Conservation (phyloP, 2,888 invertebrate species). For the Agonopterix subpropinquella region DNA sequence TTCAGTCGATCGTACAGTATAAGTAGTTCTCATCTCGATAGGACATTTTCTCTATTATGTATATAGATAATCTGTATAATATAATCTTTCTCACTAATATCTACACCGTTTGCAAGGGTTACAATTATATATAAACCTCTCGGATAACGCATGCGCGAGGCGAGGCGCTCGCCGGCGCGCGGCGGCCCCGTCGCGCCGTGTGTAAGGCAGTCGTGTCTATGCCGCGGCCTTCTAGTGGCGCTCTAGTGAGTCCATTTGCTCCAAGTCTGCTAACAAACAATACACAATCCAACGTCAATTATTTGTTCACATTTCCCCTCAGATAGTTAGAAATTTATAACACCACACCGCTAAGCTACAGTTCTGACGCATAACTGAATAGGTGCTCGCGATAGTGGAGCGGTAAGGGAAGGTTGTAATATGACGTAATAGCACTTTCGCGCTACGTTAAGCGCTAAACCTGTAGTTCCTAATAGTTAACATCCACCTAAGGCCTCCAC, state of each 20-base stretch:
- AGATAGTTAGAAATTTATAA: too few relatives aligned
- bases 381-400: too few relatives aligned
- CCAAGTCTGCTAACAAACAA: constrained; percentile 52
- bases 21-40: constrained; percentile 65
- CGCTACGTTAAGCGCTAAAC: too few relatives aligned
- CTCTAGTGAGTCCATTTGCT: constrained; percentile 71
- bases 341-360: too few relatives aligned
- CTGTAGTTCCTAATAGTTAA: too few relatives aligned
- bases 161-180: constrained; percentile 7
- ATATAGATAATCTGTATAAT: constrained; percentile 75
- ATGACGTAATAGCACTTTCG: too few relatives aligned
- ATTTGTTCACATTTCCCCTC: not conserved
- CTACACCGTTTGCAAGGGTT: constrained; percentile 72
- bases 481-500: too few relatives aligned
- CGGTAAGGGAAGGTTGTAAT: too few relatives aligned
- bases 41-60: constrained; percentile 71
- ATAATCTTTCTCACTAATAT: constrained; percentile 75
- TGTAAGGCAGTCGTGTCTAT: constrained; percentile 30
- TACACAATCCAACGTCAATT: not conserved
- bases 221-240: constrained; percentile 22
- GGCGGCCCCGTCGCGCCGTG: constrained; percentile 15
- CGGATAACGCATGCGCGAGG: constrained; percentile 28
- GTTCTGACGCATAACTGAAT: too few relatives aligned
- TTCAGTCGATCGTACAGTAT: constrained; percentile 66
- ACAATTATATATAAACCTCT: constrained; percentile 61